Evolutionary conservation across 2,797 vertebrate species (phyloP).

Genomic region (Mallotus villosus): DNA sequence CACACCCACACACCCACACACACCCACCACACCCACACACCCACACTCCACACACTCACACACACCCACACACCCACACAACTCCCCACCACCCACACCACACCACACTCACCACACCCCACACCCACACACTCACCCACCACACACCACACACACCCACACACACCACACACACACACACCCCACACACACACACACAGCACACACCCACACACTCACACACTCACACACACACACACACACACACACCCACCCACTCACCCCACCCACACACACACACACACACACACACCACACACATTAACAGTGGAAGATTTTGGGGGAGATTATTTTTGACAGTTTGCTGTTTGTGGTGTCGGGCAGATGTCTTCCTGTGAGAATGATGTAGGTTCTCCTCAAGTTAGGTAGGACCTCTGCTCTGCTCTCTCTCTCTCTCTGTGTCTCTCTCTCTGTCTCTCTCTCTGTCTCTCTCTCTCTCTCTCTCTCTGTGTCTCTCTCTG

Average conservation of each 20-base stretch:
- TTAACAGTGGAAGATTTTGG: not conserved
- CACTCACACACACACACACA: constrained; percentile 14
- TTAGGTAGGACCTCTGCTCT: not conserved
- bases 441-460: not conserved
- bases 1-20: constrained; percentile 18
- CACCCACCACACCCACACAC: no score
- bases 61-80: constrained; percentile 22
- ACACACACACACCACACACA: constrained; percentile 25
- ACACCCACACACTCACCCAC: constrained; percentile 12
- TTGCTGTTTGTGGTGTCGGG: not conserved
- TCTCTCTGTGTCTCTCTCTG: not conserved
- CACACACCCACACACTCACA: constrained; percentile 12
- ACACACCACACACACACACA: constrained; percentile 11
- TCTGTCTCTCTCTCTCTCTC: not conserved
- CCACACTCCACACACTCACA: constrained; percentile 24
- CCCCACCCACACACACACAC: constrained; percentile 5
- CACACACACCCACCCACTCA: no score
- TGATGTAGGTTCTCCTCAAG: not conserved
- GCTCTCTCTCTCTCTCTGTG: no score
- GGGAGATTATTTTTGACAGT: not conserved
- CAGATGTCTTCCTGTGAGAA: not conserved
- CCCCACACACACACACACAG: constrained; percentile 8
- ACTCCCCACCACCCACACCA: constrained; percentile 17
- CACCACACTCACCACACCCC: no score
- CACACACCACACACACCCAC: no score